Base-by-base conservation (phyloP, 2,113 vertebrate genomes). In the Barnardius zonarius region DNA sequence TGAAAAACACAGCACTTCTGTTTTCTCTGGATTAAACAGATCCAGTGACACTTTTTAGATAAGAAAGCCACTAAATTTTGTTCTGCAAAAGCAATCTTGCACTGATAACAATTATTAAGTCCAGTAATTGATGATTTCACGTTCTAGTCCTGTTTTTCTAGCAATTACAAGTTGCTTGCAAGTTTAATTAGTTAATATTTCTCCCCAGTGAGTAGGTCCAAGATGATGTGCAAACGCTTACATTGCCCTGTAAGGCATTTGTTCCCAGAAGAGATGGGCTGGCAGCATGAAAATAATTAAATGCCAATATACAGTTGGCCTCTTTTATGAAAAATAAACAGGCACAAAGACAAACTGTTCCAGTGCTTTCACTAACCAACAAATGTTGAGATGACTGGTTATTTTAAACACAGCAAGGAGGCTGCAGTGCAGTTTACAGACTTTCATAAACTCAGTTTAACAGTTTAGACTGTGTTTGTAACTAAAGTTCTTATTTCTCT, bases 401-500 rank as follows among this genome's bases (percentile, higher is more conserved):
- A 52, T 76, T 91, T 74, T 63, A 88, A 90, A 93, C 72, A 94
- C 39, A 92, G 68, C 64, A 88, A 41, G 46, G 68, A 94, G 66
- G 77, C 80, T 75, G 67, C 89, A 41, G 57, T 28, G 77, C 17
- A 4, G 41, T 39, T 49, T 37, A 70, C 69, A 78, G 74, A 46
- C 44, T 63, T 80, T 44, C 35, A 88, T 37, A 81, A 86, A 51
- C 6, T 33, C 66, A 87, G 49, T 63, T 83, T 44, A 49, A 48
- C 66, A 73, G 59, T 81, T 70, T 54, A 81, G 79, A 75, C 79
- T 33, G 30, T 4, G 23, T 63, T 75, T 43, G 66, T 52, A 74
- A 70, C 15, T 62, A 22, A 77, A 94, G 66, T 67, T 83, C 83
- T 97, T 62, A 98, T 92, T 98, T 96, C 52, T 96, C 93, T 18